Conservation (phyloP, 30 jellyfish, hydroid and myxozoan species). For the Pelagia noctiluca region DNA sequence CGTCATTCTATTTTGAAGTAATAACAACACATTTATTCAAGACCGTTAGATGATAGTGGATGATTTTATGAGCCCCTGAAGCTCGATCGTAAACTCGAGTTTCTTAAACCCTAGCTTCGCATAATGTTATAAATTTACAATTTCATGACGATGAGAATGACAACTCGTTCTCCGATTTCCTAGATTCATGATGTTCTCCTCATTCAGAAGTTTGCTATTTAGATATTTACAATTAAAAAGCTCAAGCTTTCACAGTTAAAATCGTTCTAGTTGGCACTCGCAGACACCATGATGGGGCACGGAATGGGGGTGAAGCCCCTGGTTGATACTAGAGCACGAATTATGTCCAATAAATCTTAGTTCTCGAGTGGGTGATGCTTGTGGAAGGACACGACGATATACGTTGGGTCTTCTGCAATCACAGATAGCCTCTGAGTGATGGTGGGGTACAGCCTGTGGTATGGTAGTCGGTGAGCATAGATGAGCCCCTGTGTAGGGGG, state of each 20-base stretch:
- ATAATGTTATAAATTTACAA: too few relatives aligned
- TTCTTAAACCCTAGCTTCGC: too few relatives aligned
- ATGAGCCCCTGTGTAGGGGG: slow-evolving; percentile 43
- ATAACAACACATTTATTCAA: too few relatives aligned
- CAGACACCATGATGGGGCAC: slow-evolving; percentile 47
- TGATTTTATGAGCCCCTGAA: too few relatives aligned
- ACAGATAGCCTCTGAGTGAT: slow-evolving; percentile 54
- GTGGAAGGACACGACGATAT: slow-evolving; percentile 50
- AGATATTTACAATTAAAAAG: slow-evolving; percentile 21
- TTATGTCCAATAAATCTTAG: slow-evolving; percentile 26
- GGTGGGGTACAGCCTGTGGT: slow-evolving; percentile 28
- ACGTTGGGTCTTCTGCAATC: slow-evolving; percentile 66
- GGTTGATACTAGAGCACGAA: slow-evolving; percentile 49
- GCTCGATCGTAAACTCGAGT: too few relatives aligned
- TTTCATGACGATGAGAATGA: too few relatives aligned
- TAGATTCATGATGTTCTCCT: too few relatives aligned
- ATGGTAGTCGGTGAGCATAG: slow-evolving; percentile 35
- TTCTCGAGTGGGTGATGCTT: slow-evolving; percentile 55
- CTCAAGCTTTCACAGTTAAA: slow-evolving; percentile 1
- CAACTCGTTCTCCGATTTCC: too few relatives aligned
- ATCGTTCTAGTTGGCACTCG: slow-evolving; percentile 72
- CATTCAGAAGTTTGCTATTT: too few relatives aligned
- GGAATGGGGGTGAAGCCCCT: slow-evolving; percentile 41
- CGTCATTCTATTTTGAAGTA: too few relatives aligned
- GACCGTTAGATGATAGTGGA: too few relatives aligned